Base-by-base conservation (phyloP, 1,140 invertebrate genomes). In the Drosophila novamexicana region DNA sequence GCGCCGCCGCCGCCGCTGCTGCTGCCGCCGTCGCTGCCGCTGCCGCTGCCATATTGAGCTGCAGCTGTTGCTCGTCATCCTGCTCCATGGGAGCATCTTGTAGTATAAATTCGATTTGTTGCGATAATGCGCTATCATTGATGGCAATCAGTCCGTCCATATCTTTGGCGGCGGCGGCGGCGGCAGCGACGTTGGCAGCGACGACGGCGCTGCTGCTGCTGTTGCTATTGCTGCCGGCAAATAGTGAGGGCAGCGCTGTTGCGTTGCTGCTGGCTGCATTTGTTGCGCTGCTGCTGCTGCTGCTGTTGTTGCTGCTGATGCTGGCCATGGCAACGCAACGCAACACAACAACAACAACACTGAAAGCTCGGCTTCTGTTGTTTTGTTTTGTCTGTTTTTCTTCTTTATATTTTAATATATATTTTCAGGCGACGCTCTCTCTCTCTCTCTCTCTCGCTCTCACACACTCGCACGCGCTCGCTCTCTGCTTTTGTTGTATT, bases 31-130 rank as follows among this genome's bases (percentile, higher is more conserved):
- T 45, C 47, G 61, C 29, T 50, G 59, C 50, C 37, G 36, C 18
- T 77, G 69, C 49, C 49, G 67, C 12, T 58, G 79, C 70, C 45
- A 61, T 68, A 29, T 69, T 59, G 10, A 71, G 62, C 42, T 71
- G 73, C 32, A 67, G 67, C 65, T 90, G 81, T 44, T 86, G 77
- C 61, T 90, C 81, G 37, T 84, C 79, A 73, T 81, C 88, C 59
- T 89, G 88, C 90, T 92, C 91, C 88, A 91, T 91, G 77, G 91
- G 91, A 88, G 90, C 90, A 77, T 92, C 91, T 79, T 92, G 91
- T 71, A 92, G 75, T 74, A 92, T 92, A 91, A 92, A 92, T 92
- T 92, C 91, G 90, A 92, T 92, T 91, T 92, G 91, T 92, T 92
- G 91, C 77, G 91, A 92, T 77, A 92, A 77, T 75, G 91, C 85